Base-by-base conservation (phyloP, 2,888 invertebrate species). In the Tachina fera region DNA sequence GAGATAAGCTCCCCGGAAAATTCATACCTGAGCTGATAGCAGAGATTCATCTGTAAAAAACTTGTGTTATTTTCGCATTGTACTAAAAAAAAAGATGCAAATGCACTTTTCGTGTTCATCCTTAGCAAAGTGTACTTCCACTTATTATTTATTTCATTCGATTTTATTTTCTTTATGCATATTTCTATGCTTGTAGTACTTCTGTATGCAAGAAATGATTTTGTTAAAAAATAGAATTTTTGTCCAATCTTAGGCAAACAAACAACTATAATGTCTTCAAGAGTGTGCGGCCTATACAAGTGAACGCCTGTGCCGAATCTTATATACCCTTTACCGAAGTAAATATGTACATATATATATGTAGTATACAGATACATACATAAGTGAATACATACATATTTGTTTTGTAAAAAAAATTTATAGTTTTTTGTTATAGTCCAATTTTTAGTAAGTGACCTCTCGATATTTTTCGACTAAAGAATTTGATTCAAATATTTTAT, bases 21-120 rank as follows among this genome's bases (percentile, higher is more conserved):
- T 31, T 31, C 31, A 31, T 31, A 31, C 2, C 4, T 31, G 31
- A 4, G 31, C 31, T 31, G 31, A 68, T 68, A 68, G 47, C 31
- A 56, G 56, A 56, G 6, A 58, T 67, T 58, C 22, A 1, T 1
- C 76, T 49, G 67, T 67, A 22, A 68, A 0, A 75, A 58, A 53
- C 56, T 81, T 13, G 63, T 65, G 58, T 43, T 65, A 70, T 41
- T 56, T 39, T 53, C 8, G 70, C 9, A 9, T 3, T 45, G 41
- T 22, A 19, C 11, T 19, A 70, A 9, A 63, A 10, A 63, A 63
- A 47, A 31, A n/a, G 63, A 9, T 47, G 16, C 47, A 84, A 84
- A 81, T 77, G 81, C 81, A 84, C 49, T 81, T 81, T 81, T 70
- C 77, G 75, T 84, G 81, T 84, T 76, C 16, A 45, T 61, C 67